Conservation (phyloP, 1,140 invertebrate genomes). For the Copidosoma floridanum region DNA sequence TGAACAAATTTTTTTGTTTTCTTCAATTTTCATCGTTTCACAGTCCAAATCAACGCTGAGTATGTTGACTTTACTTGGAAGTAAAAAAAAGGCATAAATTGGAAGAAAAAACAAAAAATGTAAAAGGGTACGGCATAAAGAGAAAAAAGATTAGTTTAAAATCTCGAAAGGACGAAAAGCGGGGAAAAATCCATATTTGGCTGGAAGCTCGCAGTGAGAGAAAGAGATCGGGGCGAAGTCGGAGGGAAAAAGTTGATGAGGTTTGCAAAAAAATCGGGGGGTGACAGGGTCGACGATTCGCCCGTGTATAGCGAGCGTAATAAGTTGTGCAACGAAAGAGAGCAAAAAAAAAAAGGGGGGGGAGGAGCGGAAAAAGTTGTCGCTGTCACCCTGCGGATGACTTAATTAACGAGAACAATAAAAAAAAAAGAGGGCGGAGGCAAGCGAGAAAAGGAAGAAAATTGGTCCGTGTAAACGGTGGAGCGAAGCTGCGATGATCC, state of each 20-base stretch:
- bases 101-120: too few relatives aligned
- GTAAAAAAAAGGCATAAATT: too few relatives aligned
- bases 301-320: slow-evolving; percentile 12
- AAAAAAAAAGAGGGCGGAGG: slow-evolving; percentile 34
- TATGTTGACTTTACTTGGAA: too few relatives aligned
- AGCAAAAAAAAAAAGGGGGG: too few relatives aligned
- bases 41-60: too few relatives aligned
- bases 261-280: background rate
- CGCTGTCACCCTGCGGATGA: slow-evolving; percentile 36
- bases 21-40: too few relatives aligned
- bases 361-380: too few relatives aligned
- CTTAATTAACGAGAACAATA: slow-evolving; percentile 32
- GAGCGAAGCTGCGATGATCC: background rate
- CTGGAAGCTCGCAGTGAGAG: background rate
- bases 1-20: too few relatives aligned
- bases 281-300: too few relatives aligned
- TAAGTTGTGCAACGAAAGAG: slow-evolving; percentile 18
- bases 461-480: slow-evolving; percentile 1
- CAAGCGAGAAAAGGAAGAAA: slow-evolving; percentile 30
- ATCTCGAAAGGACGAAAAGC: too few relatives aligned
- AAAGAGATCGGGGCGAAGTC: slow-evolving; percentile 7
- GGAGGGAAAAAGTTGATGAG: slow-evolving; percentile 6
- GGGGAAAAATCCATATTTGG: background rate
- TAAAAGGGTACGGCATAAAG: too few relatives aligned
- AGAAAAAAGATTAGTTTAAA: too few relatives aligned